Base-by-base conservation (phyloP, 2,113 vertebrate species). In the Stictonetta naevosa region DNA sequence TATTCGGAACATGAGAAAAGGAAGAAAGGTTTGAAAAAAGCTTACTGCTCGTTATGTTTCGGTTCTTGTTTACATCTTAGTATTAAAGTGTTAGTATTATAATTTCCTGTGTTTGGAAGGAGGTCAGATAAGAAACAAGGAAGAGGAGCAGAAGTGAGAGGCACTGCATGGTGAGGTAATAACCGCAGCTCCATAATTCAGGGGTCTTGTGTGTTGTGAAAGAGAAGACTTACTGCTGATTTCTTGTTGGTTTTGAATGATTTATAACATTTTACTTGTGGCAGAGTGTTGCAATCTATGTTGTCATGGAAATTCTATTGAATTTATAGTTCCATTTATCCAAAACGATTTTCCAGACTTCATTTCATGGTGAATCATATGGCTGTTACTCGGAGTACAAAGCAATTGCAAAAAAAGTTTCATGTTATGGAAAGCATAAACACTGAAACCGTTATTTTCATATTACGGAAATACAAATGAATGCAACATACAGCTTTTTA, bases 251-350 rank as follows among this genome's bases (percentile, higher is more conserved):
- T 94, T 97, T 97, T 98, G 97, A 98, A 98, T 98, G 98, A 98
- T 98, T 98, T 98, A 98, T 98, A 97, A 97, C 93, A 95, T 97
- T 98, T 98, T 98, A 98, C 97, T 98, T 97, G 97, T 98, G 97
- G 97, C 92, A 55, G 96, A 98, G 96, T 97, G 95, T 98, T 96
- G 95, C 97, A 97, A 96, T 98, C 98, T 97, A 90, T 98, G 98
- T 98, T 98, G 98, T 98, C 98, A 98, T 98, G 98, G 98, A 98
- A 98, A 98, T 98, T 98, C 98, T 98, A 98, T 98, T 98, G 98
- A 98, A 98, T 98, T 98, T 98, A 98, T 98, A 97, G 98, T 98
- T 98, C 98, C 97, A 98, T 98, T 98, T 98, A 98, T 98, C 97
- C 98, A 98, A 98, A 98, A 98, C 97, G 98, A 98, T 98, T 98